A percentile compares a stretch with the other conserved stretches of the same genome.
phyloP scores from a whole-genome alignment of 2,113 vertebrate species.

The Syrrhaptes paradoxus region DNA sequence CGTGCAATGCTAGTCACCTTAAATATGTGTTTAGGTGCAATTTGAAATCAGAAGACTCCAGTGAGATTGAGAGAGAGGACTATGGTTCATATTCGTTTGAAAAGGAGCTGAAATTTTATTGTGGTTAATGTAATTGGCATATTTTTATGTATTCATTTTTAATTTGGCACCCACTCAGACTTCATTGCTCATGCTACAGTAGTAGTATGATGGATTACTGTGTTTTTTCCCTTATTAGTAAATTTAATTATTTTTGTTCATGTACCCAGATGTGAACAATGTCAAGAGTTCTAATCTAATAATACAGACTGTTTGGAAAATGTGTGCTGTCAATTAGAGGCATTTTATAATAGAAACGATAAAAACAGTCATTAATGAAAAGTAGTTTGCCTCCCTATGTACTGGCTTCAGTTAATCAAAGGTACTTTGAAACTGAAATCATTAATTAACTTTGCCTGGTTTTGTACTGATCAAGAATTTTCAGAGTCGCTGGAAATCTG shows the following conservation, averaged over 20 bases:
- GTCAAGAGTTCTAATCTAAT: constrained; percentile 72
- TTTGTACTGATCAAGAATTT: constrained; percentile 57
- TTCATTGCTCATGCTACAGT: background rate
- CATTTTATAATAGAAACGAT: constrained; percentile 70
- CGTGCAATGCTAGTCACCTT: background rate
- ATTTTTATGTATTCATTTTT: constrained; percentile 69
- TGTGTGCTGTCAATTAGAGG: constrained; percentile 70
- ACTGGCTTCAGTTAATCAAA: constrained; percentile 74
- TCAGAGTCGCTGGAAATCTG: constrained; percentile 28
- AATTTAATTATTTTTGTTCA: constrained; percentile 76
- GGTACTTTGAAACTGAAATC: constrained; percentile 71
- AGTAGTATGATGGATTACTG: constrained; percentile 68
- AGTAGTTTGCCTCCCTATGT: constrained; percentile 39
- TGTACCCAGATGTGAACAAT: constrained; percentile 66
- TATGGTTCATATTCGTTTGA: background rate
- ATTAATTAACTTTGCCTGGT: constrained; percentile 69
- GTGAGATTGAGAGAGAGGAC: background rate
- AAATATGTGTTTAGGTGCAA: background rate
- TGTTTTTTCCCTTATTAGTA: constrained; percentile 72
- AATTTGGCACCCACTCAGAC: constrained; percentile 45
- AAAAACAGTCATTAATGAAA: constrained; percentile 74
- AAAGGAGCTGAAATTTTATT: constrained; percentile 48
- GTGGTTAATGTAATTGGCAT: constrained; percentile 57
- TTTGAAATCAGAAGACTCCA: background rate
- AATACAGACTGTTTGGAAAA: constrained; percentile 71